Evolutionary conservation across 2,888 invertebrate genomes (phyloP).

Genomic region (Coelinius sp.): DNA sequence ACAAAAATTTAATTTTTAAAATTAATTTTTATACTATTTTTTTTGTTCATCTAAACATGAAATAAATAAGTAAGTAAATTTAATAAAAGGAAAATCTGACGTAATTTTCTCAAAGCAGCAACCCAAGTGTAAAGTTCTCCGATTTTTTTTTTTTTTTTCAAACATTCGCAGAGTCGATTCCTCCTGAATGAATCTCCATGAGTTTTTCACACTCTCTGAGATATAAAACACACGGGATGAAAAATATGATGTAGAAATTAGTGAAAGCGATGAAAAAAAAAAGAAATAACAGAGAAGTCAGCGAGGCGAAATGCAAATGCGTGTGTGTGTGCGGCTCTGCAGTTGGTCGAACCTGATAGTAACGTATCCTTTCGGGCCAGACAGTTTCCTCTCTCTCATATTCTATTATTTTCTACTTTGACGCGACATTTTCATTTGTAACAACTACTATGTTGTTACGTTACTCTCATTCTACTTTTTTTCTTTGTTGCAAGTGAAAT

Average conservation of each 20-base stretch:
- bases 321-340: conserved; percentile 56
- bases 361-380: conserved; percentile 58
- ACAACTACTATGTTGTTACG: conserved; percentile 6
- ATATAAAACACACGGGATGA: not conserved
- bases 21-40: too few species aligned
- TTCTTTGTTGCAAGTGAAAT: not conserved
- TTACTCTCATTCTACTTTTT: not conserved
- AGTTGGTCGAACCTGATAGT: conserved; percentile 61
- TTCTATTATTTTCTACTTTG: not conserved
- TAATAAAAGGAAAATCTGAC: not conserved
- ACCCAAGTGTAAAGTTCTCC: conserved; percentile 10
- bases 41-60: not conserved
- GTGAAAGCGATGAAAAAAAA: conserved; percentile 7
- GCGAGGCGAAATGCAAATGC: conserved; percentile 56
- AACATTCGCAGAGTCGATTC: not conserved
- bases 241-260: conserved; percentile 23
- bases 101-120: not conserved
- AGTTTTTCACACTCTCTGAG: conserved; percentile 13
- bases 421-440: conserved; percentile 32
- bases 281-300: conserved; percentile 38
- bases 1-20: too few species aligned
- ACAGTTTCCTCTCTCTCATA: conserved; percentile 30
- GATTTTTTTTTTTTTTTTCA: not conserved
- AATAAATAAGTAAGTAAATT: not conserved
- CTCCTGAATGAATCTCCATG: conserved; percentile 18